A percentile compares a stretch with the other conserved stretches of the same genome.
phyloP scores from a whole-genome alignment of 2,797 vertebrate species.

The Chaetodon trifasciatus region DNA sequence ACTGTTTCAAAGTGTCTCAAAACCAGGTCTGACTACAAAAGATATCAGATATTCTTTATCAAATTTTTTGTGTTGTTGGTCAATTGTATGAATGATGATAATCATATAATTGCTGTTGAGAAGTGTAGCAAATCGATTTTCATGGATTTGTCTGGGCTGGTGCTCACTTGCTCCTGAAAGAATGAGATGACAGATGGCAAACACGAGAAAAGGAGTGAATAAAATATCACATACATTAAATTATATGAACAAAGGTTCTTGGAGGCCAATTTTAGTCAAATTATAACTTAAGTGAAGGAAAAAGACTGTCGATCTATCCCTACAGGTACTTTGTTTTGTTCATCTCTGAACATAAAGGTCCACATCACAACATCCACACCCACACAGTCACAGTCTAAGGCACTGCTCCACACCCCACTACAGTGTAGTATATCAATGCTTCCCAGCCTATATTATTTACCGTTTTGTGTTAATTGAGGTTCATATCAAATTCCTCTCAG shows the following conservation, averaged over 20 bases:
- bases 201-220: constrained; percentile 15
- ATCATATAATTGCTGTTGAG: no score
- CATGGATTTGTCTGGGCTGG: neutral
- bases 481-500: constrained; percentile 20
- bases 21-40: neutral
- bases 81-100: no score
- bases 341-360: constrained; percentile 49
- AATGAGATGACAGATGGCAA: constrained; percentile 29
- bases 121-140: constrained; percentile 1
- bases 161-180: constrained; percentile 1
- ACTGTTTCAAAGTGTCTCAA: neutral
- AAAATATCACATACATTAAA: neutral
- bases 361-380: constrained; percentile 55
- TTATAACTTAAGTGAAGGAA: constrained; percentile 22
- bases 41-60: neutral
- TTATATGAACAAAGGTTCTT: constrained; percentile 4
- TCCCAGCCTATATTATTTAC: constrained; percentile 19
- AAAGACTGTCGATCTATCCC: constrained; percentile 24
- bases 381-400: constrained; percentile 81
- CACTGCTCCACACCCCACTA: constrained; percentile 77
- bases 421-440: constrained; percentile 43
- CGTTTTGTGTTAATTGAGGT: constrained; percentile 32
- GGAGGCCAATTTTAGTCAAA: constrained; percentile 7
- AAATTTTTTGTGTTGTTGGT: neutral
- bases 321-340: constrained; percentile 38